A percentile compares a stretch with the other conserved stretches of the same genome.
Evolutionary conservation across 2,888 invertebrate species (phyloP).

Genomic region (Quadriops clusia): DNA sequence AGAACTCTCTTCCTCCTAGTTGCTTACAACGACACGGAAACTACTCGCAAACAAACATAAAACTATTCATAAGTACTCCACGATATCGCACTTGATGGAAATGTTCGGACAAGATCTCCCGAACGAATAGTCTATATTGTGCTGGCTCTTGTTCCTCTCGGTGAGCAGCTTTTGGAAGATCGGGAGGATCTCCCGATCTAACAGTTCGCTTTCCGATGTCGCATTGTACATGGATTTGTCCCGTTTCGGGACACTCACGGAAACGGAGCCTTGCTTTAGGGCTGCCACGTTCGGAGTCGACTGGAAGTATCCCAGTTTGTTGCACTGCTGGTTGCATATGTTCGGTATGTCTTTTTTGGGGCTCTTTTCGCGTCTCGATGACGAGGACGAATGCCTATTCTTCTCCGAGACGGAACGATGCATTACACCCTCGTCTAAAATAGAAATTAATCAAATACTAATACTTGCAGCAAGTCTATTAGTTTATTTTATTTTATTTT

Average conservation of each 20-base stretch:
- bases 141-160: constrained; percentile 59
- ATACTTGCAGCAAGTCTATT: neutral
- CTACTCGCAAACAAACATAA: too few relatives aligned
- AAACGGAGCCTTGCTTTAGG: constrained; percentile 21
- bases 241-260: constrained; percentile 21
- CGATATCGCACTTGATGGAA: constrained; percentile 91
- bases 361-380: constrained; percentile 28
- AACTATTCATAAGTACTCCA: constrained; percentile 86
- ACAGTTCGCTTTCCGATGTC: constrained; percentile 71
- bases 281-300: constrained; percentile 51
- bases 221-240: constrained; percentile 50
- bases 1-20: too few relatives aligned
- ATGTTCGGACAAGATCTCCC: constrained; percentile 88
- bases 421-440: constrained; percentile 29
- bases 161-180: constrained; percentile 86
- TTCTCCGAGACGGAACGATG: constrained; percentile 34
- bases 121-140: constrained; percentile 55
- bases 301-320: constrained; percentile 43
- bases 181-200: constrained; percentile 74
- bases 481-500: too few relatives aligned
- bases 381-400: constrained; percentile 27
- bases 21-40: too few relatives aligned
- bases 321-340: constrained; percentile 33
- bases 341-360: constrained; percentile 23
- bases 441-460: constrained; percentile 1